Evolutionary conservation across 2,113 vertebrate species (phyloP), one percentile per base, ranked within the genome.

Genomic region (Australoheros scitulus): DNA sequence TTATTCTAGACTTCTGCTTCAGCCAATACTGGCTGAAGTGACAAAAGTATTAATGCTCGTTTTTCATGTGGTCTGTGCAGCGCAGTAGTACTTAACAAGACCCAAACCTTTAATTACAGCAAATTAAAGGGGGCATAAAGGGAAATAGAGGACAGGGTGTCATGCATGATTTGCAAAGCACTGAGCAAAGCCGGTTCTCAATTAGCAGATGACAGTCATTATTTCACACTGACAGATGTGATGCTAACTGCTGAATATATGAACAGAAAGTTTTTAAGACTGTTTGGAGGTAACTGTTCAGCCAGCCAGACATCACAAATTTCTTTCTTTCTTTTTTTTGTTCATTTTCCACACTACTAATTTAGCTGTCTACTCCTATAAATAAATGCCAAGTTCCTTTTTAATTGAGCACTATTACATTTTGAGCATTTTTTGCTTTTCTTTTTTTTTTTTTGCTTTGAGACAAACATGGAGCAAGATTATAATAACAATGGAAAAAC

Each of bases 401-500:
- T 52, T 76, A 82, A 79, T 60, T 80, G 18, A 75, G 61, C 18
- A 36, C 15, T 18, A 63, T 70, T 70, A 13, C 2, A 8, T 55
- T 64, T 65, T 72, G 32, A 57, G 57, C 32, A 26, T 77, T 20
- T 1, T 77, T 72, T 68, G 8, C 63, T 34, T 34, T 26, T 26
- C 26, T 26, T 34, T 34, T 36, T 2, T 36, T 8, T 36, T 9
- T 36, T 36, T 22, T 9, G 3, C 77, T 79, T 70, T 57, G 14
- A 81, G 55, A 83, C 38, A 50, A 84, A 89, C 86, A 75, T 10
- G 72, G 57, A 77, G 77, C 18, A 32, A 76, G 84, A 82, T 32
- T 86, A 68, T 75, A 79, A 85, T 74, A 89, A 88, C 79, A 89
- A 85, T 17, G 80, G 80, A 83, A 86, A 72, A 92, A 91, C 50